Evolutionary conservation across 2,888 invertebrate genomes (phyloP), one percentile per base, ranked within the genome.

Genomic region (Hipparchia semele): DNA sequence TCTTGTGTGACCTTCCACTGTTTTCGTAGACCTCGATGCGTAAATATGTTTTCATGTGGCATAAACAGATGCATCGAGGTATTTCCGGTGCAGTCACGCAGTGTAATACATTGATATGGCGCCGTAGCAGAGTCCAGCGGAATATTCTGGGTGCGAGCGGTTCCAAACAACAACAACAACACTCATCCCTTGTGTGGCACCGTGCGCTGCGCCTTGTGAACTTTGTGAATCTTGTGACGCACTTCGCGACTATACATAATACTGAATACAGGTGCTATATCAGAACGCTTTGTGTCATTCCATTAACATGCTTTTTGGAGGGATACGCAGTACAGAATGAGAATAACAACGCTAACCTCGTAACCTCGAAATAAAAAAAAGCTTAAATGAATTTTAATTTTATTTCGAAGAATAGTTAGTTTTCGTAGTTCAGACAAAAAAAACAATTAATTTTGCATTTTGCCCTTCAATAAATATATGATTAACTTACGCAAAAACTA

Each of bases 131-230:
- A 89, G 90, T 90, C 88, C 89, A 90, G 81, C 81, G 89, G 90
- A 90, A 91, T 90, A 88, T 91, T 92, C 89, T 91, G 82, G 84
- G 84, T 79, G 80, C 86, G 86, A 84, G 79, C 86, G 84, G 84
- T 88, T 88, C 87, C 72, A 73, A 73, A 74, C 72, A 76, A 73
- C 23, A 76, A 73, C 23, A 23, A 23, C 70, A 73, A 69, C 67
- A 69, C 66, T 46, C 46, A 53, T 46, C 61, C 69, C 39, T 61
- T 45, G 53, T 62, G 61, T 45, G 61, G 49, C 39, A 49, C 49
- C 8, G 49, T 49, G 7, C 39, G 39, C 45, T 53, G 60, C 58
- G 62, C 66, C 60, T 58, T 71, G 64, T 68, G 73, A 70, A 39
- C 58, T 58, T 62, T 23, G 33, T 73, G 39, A 62, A 10, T 53